Base-by-base conservation (phyloP, 2,113 vertebrate genomes). In the Fulmarus glacialis region DNA sequence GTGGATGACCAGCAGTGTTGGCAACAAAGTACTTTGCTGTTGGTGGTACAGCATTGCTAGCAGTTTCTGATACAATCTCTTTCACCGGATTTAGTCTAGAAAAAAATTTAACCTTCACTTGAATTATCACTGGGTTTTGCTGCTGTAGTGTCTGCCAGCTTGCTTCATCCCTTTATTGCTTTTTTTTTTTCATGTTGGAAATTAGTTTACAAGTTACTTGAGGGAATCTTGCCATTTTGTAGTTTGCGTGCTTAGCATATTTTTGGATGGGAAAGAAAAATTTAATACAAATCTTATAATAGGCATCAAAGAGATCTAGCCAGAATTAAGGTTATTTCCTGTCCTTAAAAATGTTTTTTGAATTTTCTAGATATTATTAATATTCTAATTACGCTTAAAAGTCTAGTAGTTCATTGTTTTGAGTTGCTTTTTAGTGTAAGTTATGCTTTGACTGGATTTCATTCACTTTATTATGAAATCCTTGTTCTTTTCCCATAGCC, bases 141-240 rank as follows among this genome's bases (percentile, higher is more conserved):
- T 93, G 38, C 84, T 91, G 9, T 48, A 43, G 9, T 71, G 22
- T 68, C 60, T 89, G 38, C 42, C 79, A 67, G 29, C 38, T 66
- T 91, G 11, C 26, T 73, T 78, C 52, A 66, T 74, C 14, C 18
- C 27, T 82, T 92, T 74, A 71, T 62, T 84, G n/a, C 11, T 14
- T 81, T 73, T 59, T 53, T 82, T 90, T 63, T 71, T 72, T 12
- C 8, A 12, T 71, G 15, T 79, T 55, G 29, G 60, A 91, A 96
- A 84, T 93, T 62, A 84, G n/a, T 89, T 96, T 78, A 47, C 17
- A 67, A 91, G 50, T 91, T 89, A 70, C 80, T 84, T 89, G 23
- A 74, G 42, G 50, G 86, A 83, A 48, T 77, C 48, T 78, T 94
- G 58, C 45, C 11, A 16, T 88, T 88, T 93, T 68, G 19, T 62